These are phyloP conservation scores for Drosophila ambigua DNA, from an alignment of 1,140 invertebrate species.

Conservation along the genomic window DNA sequence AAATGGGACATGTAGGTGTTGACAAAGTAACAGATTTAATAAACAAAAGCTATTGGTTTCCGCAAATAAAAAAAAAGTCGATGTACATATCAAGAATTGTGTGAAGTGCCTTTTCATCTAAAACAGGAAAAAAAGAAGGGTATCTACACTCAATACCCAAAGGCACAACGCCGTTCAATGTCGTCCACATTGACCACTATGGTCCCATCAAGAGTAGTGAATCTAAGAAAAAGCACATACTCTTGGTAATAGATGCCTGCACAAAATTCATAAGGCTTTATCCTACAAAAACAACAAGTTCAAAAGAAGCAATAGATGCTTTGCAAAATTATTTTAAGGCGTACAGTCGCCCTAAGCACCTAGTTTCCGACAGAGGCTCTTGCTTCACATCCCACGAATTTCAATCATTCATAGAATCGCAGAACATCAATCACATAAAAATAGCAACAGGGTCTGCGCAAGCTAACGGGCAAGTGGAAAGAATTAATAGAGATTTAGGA, in stretches of 20 bases:
- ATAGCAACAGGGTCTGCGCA: background rate
- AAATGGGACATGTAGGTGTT: background rate
- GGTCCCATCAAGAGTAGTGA: background rate
- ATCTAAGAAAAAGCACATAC: background rate
- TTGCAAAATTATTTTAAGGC: too few species aligned
- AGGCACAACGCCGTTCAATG: background rate
- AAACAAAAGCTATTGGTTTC: background rate
- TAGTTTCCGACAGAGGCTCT: too few species aligned
- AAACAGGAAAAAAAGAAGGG: background rate
- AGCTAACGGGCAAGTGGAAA: background rate
- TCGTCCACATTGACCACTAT: conserved; percentile 4
- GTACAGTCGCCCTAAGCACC: too few species aligned
- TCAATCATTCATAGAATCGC: too few species aligned
- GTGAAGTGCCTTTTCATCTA: conserved; percentile 2
- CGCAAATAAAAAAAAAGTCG: background rate
- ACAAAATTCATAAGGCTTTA: background rate
- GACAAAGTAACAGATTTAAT: background rate
- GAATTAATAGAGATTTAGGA: background rate
- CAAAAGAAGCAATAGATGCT: too few species aligned
- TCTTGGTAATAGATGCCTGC: background rate
- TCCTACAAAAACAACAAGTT: background rate
- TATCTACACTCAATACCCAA: background rate
- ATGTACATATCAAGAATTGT: background rate
- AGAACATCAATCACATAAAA: too few species aligned
- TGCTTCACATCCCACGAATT: too few species aligned